A percentile compares a stretch with the other conserved stretches of the same genome.
These are phyloP conservation scores for Nectonema munidae DNA, from an alignment of 2,888 invertebrate species.

Conservation along the genomic window DNA sequence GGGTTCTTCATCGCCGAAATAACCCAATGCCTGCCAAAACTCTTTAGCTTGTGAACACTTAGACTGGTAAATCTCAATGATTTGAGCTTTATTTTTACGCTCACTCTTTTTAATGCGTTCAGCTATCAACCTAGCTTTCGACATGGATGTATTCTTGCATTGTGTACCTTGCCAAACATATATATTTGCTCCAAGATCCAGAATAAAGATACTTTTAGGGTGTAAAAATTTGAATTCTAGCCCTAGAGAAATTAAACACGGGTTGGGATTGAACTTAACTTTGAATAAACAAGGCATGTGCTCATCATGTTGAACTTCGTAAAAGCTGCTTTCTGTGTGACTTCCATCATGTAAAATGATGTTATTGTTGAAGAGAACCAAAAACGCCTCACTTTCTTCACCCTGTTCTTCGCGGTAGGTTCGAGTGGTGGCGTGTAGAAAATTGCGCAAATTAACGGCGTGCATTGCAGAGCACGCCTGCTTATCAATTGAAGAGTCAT, in stretches of 20 bases:
- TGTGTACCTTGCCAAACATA: conserved; percentile 58
- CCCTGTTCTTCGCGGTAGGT: conserved; percentile 82
- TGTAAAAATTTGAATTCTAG: no score
- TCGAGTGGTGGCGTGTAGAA: conserved; percentile 50
- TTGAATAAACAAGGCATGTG: no score
- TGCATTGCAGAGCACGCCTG: conserved; percentile 86
- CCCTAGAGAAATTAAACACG: no score
- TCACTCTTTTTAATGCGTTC: conserved; percentile 97
- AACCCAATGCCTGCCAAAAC: conserved; percentile 46
- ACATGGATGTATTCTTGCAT: conserved; percentile 20
- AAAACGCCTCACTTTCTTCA: conserved; percentile 80
- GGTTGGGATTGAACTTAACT: no score
- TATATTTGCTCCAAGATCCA: conserved; percentile 27
- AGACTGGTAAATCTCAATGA: conserved; percentile 46
- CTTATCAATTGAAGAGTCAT: conserved; percentile 47
- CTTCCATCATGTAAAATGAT: conserved; percentile 85
- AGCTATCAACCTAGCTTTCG: conserved; percentile 38
- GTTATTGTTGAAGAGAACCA: conserved; percentile 54
- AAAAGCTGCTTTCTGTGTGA: conserved; percentile 82
- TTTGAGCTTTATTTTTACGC: conserved; percentile 64
- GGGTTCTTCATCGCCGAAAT: no score
- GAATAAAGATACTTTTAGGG: conserved; percentile 20
- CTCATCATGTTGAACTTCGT: conserved; percentile 59
- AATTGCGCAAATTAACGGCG: conserved; percentile 80
- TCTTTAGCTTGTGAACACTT: conserved; percentile 44